Evolutionary conservation across 1,140 invertebrate genomes (phyloP), one percentile per base, ranked within the genome.

Genomic region (Megalopta genalis): DNA sequence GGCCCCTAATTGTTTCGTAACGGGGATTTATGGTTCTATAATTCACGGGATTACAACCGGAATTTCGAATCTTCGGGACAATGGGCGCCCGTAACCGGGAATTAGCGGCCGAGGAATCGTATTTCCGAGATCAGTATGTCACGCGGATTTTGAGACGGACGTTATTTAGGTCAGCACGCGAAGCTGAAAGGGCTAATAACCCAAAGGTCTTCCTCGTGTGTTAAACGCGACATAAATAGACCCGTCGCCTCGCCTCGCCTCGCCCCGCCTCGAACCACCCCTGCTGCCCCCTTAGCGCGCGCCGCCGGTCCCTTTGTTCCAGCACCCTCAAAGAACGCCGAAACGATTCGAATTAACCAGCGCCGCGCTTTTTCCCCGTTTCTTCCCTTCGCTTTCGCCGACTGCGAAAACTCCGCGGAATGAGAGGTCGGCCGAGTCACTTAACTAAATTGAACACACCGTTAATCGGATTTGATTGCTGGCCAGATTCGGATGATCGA

Each of bases 161-260:
- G 52, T 67, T 63, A 79, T 74, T 74, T 79, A 62, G 77, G 77
- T 79, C 77, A 66, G 52, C 77, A 74, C 71, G 63, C 77, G 21
- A 73, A 49, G 25, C 71, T 67, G 46, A 67, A 74, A 73, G 77
- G 71, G 71, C 77, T 79, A 79, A 79, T 79, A 79, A 79, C 77
- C 77, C 39, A 79, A 66, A 67, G 63, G 62, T 67, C 70, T 66
- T n/a, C 37, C 68, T 32, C 52, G 14, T 62, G 71, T 54, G 77
- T 74, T 74, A 79, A 79, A 73, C 32, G 71, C 62, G 71, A 49
- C 72, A 60, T 79, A 74, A 74, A 79, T 79, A 74, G 71, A 74
- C 37, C 71, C 71, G 70, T 66, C 63, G 62, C 62, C 32, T 60
- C 46, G 32, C 64, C 68, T 42, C 65, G 60, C 69, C 66, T 4